Base-by-base conservation (phyloP, 2,113 vertebrate species). In the Arizona elegans region DNA sequence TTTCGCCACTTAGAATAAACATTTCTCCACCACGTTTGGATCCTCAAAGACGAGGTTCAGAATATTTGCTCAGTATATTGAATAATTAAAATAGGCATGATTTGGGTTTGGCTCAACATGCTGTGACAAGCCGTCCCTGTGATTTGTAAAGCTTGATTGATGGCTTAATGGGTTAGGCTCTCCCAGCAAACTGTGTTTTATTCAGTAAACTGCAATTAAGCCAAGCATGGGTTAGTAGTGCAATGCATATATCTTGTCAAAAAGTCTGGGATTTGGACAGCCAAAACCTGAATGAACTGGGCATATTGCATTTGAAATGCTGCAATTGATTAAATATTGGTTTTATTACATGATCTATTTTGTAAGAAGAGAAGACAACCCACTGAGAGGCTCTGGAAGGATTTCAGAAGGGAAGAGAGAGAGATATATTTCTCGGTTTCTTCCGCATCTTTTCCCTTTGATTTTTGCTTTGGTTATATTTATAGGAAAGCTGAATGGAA, bases 351-450 rank as follows among this genome's bases (percentile, higher is more conserved):
- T 33, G 33, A 75, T 75, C 70, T 29, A 26, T 90, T 92, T 43
- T 89, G 15, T 91, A 88, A 88, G 65, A 94, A 95, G 85, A 93
- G 58, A 62, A 87, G 59, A 90, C 94, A 54, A 55, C 15, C 70
- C 15, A 75, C 65, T 8, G n/a, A 33, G n/a, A 75, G n/a, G 70
- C 33, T 33, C n/a, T 75, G n/a, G 26, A 29, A 65, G 26, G 62
- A 65, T 65, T 65, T 65, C 62, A 65, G 23, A 87, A 92, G 92
- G 91, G 88, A 21, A 87, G 91, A 95, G 93, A 87, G 70, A 91
- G 6, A 55, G 62, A 91, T 2, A 55, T 7, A 55, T 7, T 17
- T 88, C 12, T 55, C 1, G 8, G 3, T 55, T 10, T 15, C 5
- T 87, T 13, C 52, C 26, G 9, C 7, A n/a, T n/a, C n/a, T 88